phyloP scores from a whole-genome alignment of 2,113 vertebrate genomes.

The Condylura cristata region DNA sequence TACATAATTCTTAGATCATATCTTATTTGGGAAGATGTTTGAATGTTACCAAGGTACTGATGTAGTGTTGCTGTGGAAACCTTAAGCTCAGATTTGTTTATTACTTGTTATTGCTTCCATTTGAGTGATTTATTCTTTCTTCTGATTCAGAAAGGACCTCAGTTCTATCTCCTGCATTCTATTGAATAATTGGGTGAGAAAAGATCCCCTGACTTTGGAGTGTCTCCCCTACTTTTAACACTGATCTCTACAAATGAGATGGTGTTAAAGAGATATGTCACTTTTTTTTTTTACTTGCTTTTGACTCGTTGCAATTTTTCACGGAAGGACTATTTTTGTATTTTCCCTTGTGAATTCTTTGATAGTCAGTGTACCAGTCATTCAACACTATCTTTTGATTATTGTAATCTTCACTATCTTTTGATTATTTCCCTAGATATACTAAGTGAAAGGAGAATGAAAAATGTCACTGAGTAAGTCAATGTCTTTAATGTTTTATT shows the following conservation, averaged over 20 bases:
- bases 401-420: neutral
- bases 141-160: neutral
- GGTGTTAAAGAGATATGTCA: neutral
- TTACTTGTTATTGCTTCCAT: neutral
- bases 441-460: neutral
- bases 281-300: neutral
- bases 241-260: neutral
- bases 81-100: neutral
- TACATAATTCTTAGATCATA: neutral
- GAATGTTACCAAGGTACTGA: neutral
- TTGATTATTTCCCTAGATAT: slow-evolving; percentile 53
- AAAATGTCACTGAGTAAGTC: slow-evolving; percentile 27
- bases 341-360: neutral
- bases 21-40: neutral
- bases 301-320: neutral
- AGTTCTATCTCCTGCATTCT: neutral
- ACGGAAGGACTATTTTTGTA: neutral
- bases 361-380: neutral
- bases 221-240: neutral
- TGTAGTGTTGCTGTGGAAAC: neutral
- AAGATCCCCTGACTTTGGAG: neutral
- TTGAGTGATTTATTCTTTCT: neutral
- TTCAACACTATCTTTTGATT: no score
- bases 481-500: slow-evolving; percentile 5
- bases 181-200: neutral